phyloP scores from a whole-genome alignment of 2,113 vertebrate species.

The Apteryx mantelli region DNA sequence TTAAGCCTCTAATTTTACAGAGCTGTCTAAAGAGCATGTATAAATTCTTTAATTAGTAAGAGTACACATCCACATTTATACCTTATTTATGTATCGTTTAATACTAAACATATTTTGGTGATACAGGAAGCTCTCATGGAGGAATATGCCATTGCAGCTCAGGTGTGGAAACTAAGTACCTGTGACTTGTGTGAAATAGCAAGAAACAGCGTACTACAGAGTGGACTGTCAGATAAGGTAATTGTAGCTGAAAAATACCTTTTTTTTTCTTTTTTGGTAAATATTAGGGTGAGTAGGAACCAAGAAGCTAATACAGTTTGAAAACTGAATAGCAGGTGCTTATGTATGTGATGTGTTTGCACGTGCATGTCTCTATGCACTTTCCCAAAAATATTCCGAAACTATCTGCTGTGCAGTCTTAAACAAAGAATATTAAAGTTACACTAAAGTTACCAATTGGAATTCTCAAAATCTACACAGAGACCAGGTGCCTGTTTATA shows the following conservation, averaged over 20 bases:
- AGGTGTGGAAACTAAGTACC: slow-evolving; percentile 98
- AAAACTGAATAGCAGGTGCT: not conserved
- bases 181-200: slow-evolving; percentile 97
- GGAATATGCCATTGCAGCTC: slow-evolving; percentile 96
- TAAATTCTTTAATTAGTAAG: not conserved
- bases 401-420: not conserved
- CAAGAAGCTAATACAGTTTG: not conserved
- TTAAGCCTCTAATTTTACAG: slow-evolving; percentile 32
- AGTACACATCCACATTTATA: not conserved
- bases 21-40: slow-evolving; percentile 32
- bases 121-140: slow-evolving; percentile 94
- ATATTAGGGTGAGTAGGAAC: not conserved
- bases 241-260: not conserved
- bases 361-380: not conserved
- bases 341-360: not conserved
- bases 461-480: not conserved
- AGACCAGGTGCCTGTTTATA: not conserved
- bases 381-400: not conserved
- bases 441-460: not conserved
- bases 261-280: not conserved
- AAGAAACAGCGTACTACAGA: slow-evolving; percentile 95
- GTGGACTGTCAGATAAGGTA: slow-evolving; percentile 93
- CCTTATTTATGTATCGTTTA: not conserved
- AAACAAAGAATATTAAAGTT: not conserved
- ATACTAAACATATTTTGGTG: slow-evolving; percentile 29